Conservation (phyloP, 2,888 invertebrate species). For the Epinotia nisella region DNA sequence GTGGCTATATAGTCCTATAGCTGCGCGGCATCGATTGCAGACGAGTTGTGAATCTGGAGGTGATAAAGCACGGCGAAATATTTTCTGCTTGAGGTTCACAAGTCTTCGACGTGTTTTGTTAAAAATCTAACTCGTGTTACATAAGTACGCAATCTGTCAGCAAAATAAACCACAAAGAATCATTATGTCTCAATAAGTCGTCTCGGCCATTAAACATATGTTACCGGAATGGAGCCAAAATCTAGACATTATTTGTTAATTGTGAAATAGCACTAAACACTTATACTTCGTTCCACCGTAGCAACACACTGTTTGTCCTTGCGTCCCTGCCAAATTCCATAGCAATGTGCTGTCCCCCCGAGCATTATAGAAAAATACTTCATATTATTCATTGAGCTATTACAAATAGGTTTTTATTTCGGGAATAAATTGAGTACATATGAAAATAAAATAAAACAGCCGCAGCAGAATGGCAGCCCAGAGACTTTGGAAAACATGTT, state of each 20-base stretch:
- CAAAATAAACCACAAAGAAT: background rate
- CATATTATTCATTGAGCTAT: conserved; percentile 54
- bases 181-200: conserved; percentile 11
- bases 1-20: too few species aligned
- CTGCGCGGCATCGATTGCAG: too few species aligned
- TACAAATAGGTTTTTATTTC: conserved; percentile 60
- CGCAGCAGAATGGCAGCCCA: conserved; percentile 7
- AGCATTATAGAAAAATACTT: conserved; percentile 47
- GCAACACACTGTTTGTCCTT: conserved; percentile 62
- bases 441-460: conserved; percentile 42
- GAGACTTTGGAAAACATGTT: conserved; percentile 10
- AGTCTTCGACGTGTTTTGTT: too few species aligned
- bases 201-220: conserved; percentile 11
- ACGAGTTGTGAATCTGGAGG: too few species aligned
- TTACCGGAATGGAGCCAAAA: conserved; percentile 26
- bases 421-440: conserved; percentile 44
- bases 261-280: conserved; percentile 39
- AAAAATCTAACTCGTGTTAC: too few species aligned
- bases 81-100: too few species aligned
- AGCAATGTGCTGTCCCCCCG: conserved; percentile 55
- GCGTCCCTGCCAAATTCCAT: conserved; percentile 70
- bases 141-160: too few species aligned
- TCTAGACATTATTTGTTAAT: conserved; percentile 23
- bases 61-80: too few species aligned
- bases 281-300: conserved; percentile 47